These are phyloP conservation scores for Tetrao urogallus DNA, from an alignment of 2,113 vertebrate species.

Conservation along the genomic window DNA sequence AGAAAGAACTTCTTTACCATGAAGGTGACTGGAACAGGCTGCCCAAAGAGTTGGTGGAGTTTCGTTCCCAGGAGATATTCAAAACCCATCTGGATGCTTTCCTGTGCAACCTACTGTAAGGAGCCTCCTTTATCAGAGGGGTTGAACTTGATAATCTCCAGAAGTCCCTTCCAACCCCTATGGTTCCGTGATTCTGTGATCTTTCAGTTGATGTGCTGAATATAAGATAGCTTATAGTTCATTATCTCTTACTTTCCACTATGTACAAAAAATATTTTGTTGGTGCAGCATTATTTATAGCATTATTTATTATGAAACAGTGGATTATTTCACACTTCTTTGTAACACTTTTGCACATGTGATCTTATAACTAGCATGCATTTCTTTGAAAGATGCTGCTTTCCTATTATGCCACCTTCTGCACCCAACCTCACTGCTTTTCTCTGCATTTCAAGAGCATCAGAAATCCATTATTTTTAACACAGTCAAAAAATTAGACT, in stretches of 20 bases:
- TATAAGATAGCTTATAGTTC: background rate
- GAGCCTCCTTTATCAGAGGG: too few relatives aligned
- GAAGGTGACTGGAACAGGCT: too few relatives aligned
- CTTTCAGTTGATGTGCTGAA: background rate
- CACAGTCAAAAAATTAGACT: fast-evolving
- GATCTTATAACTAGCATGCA: background rate
- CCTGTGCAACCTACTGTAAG: too few relatives aligned
- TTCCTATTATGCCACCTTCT: background rate
- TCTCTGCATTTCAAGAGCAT: background rate
- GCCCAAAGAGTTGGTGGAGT: too few relatives aligned
- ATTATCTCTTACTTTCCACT: background rate
- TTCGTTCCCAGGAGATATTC: too few relatives aligned
- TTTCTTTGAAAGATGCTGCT: background rate
- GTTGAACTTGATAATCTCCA: too few relatives aligned
- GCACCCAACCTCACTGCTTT: background rate
- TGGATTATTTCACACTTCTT: background rate
- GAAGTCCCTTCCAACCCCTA: too few relatives aligned
- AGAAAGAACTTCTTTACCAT: too few relatives aligned
- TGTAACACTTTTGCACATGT: background rate
- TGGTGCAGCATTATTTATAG: background rate
- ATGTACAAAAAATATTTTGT: background rate
- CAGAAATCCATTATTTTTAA: background rate
- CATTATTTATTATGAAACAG: background rate
- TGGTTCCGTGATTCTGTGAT: too few relatives aligned
- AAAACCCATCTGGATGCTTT: too few relatives aligned